Percentiles rank a stretch among this genome's conserved stretches.
Evolutionary conservation across 92 coral and sea anemone species (phyloP).

Genomic region (Phenganax subtilis): DNA sequence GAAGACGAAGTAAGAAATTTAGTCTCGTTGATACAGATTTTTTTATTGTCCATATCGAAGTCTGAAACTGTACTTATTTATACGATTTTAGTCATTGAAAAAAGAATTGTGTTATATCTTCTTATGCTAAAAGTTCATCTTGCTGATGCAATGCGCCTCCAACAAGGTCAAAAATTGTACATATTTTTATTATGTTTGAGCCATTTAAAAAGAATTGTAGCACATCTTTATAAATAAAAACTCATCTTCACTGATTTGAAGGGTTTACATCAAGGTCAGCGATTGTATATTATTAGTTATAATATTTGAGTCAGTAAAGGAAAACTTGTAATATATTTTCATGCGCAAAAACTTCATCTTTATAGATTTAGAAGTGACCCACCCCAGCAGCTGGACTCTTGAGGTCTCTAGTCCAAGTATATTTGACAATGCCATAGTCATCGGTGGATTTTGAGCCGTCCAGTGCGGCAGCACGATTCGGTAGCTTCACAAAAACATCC

Average conservation of each 20-base stretch:
- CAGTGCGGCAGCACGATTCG: constrained; percentile 87
- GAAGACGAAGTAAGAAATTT: background rate
- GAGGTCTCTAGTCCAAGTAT: constrained; percentile 77
- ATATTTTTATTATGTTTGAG: too few species aligned
- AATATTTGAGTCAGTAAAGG: background rate
- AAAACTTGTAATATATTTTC: background rate
- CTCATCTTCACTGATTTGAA: too few species aligned
- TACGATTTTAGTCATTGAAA: too few species aligned
- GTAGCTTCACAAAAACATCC: constrained; percentile 86
- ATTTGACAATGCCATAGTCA: constrained; percentile 83
- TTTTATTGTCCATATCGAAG: background rate
- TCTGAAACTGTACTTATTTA: too few species aligned
- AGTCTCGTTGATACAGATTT: background rate
- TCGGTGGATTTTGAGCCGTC: constrained; percentile 83
- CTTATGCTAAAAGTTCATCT: too few species aligned
- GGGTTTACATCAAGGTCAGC: too few species aligned
- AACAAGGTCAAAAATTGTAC: too few species aligned
- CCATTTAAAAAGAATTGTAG: too few species aligned
- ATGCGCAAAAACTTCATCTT: background rate
- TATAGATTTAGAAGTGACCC: constrained; percentile 27
- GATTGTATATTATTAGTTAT: too few species aligned
- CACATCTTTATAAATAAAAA: too few species aligned
- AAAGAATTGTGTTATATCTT: too few species aligned
- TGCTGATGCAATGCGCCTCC: too few species aligned
- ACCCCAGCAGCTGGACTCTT: constrained; percentile 99